Evolutionary conservation across 35 echinoderm and acorn worm species (phyloP).

Genomic region (Ophioderma brevispina): DNA sequence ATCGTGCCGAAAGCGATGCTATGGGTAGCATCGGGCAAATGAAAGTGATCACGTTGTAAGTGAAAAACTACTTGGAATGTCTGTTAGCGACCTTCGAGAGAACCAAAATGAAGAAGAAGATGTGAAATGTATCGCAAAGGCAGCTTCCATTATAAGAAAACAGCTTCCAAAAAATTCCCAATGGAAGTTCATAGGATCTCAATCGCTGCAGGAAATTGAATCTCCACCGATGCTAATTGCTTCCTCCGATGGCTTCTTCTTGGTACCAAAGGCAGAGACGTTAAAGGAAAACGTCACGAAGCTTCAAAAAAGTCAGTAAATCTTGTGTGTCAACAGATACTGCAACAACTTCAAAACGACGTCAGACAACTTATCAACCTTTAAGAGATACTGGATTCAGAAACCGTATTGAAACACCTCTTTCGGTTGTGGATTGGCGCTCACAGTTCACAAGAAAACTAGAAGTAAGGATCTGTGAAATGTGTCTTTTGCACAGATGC

Average conservation of each 20-base stretch:
- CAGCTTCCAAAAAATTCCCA: neutral
- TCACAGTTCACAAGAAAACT: slow-evolving; percentile 31
- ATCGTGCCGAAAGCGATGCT: slow-evolving; percentile 36
- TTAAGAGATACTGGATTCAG: slow-evolving; percentile 29
- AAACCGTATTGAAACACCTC: slow-evolving; percentile 22
- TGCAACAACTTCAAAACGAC: slow-evolving; percentile 34
- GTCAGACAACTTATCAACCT: slow-evolving; percentile 15
- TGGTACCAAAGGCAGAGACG: neutral
- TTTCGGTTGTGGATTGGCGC: slow-evolving; percentile 29
- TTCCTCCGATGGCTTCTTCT: slow-evolving; percentile 45
- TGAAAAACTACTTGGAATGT: slow-evolving; percentile 16
- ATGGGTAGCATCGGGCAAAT: slow-evolving; percentile 41
- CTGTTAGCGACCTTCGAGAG: slow-evolving; percentile 35
- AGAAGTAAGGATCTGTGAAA: too few species aligned
- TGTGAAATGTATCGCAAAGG: neutral
- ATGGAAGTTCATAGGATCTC: slow-evolving; percentile 42
- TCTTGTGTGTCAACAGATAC: slow-evolving; percentile 6
- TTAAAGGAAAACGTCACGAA: slow-evolving; percentile 31
- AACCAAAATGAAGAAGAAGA: slow-evolving; percentile 10
- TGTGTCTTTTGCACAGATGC: too few species aligned
- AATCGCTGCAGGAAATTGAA: slow-evolving; percentile 8
- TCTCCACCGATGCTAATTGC: neutral
- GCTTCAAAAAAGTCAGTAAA: slow-evolving; percentile 27
- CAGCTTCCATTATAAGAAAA: slow-evolving; percentile 20
- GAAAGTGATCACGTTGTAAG: slow-evolving; percentile 27